Conservation (phyloP, 2,888 invertebrate genomes). For the Drosophila mercatorum region DNA sequence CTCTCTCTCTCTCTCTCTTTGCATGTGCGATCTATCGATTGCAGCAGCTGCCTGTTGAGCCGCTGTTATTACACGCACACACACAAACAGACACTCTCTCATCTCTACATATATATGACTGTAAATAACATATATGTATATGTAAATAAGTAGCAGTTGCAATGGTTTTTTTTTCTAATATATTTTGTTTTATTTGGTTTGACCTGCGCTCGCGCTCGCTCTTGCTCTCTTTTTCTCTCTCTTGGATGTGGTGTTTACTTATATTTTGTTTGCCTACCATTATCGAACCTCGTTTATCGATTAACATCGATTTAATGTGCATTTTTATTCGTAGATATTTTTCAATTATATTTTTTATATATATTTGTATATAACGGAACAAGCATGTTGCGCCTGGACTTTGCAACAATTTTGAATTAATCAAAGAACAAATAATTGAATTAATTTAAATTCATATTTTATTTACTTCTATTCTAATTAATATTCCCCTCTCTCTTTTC, state of each 20-base stretch:
- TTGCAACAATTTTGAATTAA: slow-evolving; percentile 12
- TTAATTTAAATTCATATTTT: not conserved
- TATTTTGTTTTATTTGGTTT: slow-evolving; percentile 26
- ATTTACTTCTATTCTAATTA: not conserved
- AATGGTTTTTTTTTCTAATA: slow-evolving; percentile 3
- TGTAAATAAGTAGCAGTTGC: slow-evolving; percentile 15
- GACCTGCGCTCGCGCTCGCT: slow-evolving; percentile 10
- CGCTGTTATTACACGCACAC: slow-evolving; percentile 2
- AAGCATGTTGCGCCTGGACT: slow-evolving; percentile 36
- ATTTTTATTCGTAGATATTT: slow-evolving; percentile 33
- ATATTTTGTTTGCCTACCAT: slow-evolving; percentile 32
- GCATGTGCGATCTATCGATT: slow-evolving; percentile 11
- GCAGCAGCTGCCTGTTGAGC: slow-evolving; percentile 7
- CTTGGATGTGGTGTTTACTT: slow-evolving; percentile 43
- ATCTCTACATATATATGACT: slow-evolving; percentile 27
- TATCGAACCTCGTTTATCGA: slow-evolving; percentile 29
- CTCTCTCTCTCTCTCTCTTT: not conserved
- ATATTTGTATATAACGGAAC: slow-evolving; percentile 41
- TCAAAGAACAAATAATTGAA: not conserved
- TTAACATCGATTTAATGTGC: slow-evolving; percentile 37
- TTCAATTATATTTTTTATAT: slow-evolving; percentile 15
- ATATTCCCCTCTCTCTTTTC: not conserved
- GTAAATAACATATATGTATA: slow-evolving; percentile 42
- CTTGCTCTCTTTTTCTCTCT: slow-evolving; percentile 13
- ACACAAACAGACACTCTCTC: slow-evolving; percentile 13